Percentiles rank a stretch among this genome's conserved stretches.
Conservation (phyloP, 2,888 invertebrate genomes). For the Aphrophora alni region DNA sequence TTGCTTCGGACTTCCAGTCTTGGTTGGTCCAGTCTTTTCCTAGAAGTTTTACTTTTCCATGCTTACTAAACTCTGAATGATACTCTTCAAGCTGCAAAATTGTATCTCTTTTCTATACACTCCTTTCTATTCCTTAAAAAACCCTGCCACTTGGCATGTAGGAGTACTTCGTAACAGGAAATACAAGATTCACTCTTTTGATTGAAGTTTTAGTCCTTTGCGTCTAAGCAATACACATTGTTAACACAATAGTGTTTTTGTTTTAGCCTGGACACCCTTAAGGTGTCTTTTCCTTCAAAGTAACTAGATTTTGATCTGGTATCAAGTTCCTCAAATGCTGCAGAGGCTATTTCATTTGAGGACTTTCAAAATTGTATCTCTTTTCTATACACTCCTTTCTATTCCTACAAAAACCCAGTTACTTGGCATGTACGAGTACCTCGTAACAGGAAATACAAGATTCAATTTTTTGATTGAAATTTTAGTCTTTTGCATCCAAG, state of each 20-base stretch:
- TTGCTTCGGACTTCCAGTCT: conserved; percentile 22
- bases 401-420: conserved; percentile 12
- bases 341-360: conserved; percentile 28
- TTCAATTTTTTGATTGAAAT: conserved; percentile 8
- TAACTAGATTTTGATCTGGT: conserved; percentile 14
- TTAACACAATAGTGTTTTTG: conserved; percentile 13
- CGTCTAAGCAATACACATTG: neutral
- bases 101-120: conserved; percentile 13
- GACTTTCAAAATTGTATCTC: conserved; percentile 20
- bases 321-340: conserved; percentile 18
- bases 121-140: conserved; percentile 16
- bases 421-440: conserved; percentile 17
- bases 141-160: conserved; percentile 19
- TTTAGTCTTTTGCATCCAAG: conserved; percentile 10
- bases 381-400: conserved; percentile 20
- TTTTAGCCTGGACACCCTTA: conserved; percentile 19
- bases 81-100: conserved; percentile 18
- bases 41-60: conserved; percentile 22
- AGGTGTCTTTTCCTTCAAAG: conserved; percentile 14
- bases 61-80: conserved; percentile 11
- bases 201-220: conserved; percentile 2
- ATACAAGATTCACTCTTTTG: conserved; percentile 15
- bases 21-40: conserved; percentile 21
- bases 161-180: conserved; percentile 12
- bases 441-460: conserved; percentile 15